A percentile compares a stretch with the other conserved stretches of the same genome.
Conservation (phyloP, 2,113 vertebrate species). For the Pristiophorus japonicus region DNA sequence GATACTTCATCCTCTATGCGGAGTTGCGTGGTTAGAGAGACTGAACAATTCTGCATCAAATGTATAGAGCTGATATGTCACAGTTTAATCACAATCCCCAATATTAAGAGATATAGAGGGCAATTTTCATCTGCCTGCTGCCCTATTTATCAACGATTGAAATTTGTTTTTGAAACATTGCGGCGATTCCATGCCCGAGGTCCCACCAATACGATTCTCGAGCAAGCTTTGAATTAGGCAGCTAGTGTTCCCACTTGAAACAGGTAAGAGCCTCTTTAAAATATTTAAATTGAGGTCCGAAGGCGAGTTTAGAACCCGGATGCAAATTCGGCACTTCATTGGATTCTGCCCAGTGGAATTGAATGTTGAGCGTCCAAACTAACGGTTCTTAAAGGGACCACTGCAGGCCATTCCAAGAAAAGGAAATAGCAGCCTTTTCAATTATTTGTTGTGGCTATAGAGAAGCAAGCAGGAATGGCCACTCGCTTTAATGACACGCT, state of each 20-base stretch:
- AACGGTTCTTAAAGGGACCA: background rate
- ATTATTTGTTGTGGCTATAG: background rate
- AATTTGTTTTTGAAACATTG: background rate
- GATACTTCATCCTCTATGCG: background rate
- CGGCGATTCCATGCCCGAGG: background rate
- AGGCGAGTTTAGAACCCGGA: background rate
- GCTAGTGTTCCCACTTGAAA: background rate
- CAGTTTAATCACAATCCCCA: background rate
- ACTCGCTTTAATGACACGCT: no score
- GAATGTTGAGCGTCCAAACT: background rate
- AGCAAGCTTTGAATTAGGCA: background rate
- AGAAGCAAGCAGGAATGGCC: background rate
- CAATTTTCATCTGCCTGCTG: background rate
- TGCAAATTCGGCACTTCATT: background rate
- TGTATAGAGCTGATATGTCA: background rate
- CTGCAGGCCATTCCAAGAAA: background rate
- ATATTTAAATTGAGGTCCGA: background rate
- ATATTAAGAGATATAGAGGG: background rate
- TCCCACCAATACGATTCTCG: background rate
- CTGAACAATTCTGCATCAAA: background rate
- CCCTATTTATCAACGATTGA: background rate
- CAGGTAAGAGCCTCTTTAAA: background rate
- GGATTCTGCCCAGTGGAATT: no score
- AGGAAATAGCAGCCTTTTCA: background rate
- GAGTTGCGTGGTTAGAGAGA: background rate